Percentiles rank a stretch among this genome's conserved stretches.
Conservation (phyloP, 2,113 vertebrate species). For the Myrmophylax atrothorax region DNA sequence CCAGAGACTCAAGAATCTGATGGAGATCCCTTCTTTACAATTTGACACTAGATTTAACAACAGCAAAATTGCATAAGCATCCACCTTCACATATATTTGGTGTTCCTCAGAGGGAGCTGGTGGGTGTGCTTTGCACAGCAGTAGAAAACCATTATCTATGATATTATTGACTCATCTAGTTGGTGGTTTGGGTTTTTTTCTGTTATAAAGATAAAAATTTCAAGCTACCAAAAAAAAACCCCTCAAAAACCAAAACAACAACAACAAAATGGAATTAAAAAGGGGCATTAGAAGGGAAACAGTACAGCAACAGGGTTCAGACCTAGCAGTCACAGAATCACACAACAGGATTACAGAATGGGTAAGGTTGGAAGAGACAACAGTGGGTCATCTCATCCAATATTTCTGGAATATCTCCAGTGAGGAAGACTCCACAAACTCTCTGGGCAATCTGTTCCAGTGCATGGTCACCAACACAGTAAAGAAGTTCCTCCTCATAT, state of each 20-base stretch:
- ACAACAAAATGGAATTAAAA: no score
- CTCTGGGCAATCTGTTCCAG: background rate
- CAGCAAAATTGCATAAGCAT: background rate
- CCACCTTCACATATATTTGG: background rate
- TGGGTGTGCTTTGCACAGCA: background rate
- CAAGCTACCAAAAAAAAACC: background rate
- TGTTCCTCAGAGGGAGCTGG: background rate
- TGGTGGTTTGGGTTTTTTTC: background rate
- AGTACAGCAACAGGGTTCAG: background rate
- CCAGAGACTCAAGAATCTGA: background rate
- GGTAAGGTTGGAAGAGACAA: background rate
- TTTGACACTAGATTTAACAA: background rate
- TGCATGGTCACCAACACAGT: background rate
- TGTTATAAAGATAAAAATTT: background rate
- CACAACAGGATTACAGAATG: background rate
- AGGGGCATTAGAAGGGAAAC: background rate
- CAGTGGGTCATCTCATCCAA: background rate
- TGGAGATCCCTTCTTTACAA: background rate
- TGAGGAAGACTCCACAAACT: background rate
- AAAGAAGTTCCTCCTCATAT: background rate
- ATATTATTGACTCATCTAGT: background rate
- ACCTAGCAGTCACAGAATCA: background rate
- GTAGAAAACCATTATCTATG: rapidly evolving
- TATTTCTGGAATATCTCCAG: background rate
- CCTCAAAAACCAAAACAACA: no score